Percentiles rank a stretch among this genome's conserved stretches.
phyloP scores from a whole-genome alignment of 2,888 invertebrate species.

The Parelbella ahira region DNA sequence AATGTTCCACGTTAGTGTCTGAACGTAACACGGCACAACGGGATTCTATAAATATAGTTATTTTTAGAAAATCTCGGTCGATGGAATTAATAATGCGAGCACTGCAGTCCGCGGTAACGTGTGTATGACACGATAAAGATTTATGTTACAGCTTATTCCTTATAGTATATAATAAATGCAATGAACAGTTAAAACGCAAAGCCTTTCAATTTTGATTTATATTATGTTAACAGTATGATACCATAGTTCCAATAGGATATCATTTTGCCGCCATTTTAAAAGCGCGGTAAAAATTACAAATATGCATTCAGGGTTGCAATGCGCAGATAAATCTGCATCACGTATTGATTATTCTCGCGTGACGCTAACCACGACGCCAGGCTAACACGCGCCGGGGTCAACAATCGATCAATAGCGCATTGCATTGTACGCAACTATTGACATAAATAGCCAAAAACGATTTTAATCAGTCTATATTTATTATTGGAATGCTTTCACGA shows the following conservation, averaged over 20 bases:
- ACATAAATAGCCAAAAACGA: neutral
- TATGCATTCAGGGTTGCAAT: conserved; percentile 20
- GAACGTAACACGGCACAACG: conserved; percentile 7
- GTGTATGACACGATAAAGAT: no score
- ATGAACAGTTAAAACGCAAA: no score
- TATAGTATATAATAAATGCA: no score
- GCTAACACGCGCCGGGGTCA: conserved; percentile 44
- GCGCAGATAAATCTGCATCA: conserved; percentile 31
- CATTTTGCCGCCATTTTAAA: conserved; percentile 5
- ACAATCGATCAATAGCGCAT: conserved; percentile 53
- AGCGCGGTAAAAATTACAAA: neutral
- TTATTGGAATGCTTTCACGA: conserved; percentile 15
- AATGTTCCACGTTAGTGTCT: no score
- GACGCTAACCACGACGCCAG: conserved; percentile 31
- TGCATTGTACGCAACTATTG: neutral
- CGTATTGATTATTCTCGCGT: conserved; percentile 49
- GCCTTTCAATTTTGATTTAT: neutral
- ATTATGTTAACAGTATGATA: neutral
- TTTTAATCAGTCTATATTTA: neutral
- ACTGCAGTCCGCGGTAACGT: no score
- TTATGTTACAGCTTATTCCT: no score
- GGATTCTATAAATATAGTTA: conserved; percentile 16
- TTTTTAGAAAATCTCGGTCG: conserved; percentile 19
- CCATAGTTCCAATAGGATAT: neutral
- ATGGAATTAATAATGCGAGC: no score